Conservation (phyloP, 2,797 vertebrate species). For the Hybognathus amarus region DNA sequence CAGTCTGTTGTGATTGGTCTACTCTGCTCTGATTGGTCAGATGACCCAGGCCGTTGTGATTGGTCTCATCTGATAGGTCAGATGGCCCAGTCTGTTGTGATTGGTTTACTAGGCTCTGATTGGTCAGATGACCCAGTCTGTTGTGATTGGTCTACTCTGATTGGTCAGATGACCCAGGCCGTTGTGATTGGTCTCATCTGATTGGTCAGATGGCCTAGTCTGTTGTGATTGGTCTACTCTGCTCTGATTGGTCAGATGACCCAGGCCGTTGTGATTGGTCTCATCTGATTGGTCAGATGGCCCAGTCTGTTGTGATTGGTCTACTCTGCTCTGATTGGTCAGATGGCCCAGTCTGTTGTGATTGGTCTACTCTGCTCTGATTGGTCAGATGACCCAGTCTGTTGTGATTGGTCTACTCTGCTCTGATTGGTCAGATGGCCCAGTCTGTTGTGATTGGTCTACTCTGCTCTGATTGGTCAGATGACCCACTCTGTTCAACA, state of each 20-base stretch:
- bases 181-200: too few species aligned
- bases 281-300: not conserved
- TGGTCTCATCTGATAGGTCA: too few species aligned
- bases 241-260: not conserved
- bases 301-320: not conserved
- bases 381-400: not conserved
- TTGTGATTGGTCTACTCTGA: too few species aligned
- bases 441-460: too few species aligned
- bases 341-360: not conserved
- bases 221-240: too few species aligned
- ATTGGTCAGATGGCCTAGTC: too few species aligned
- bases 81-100: too few species aligned
- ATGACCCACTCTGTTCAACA: not conserved
- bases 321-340: not conserved
- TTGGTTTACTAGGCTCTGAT: too few species aligned
- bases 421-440: too few species aligned
- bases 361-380: not conserved
- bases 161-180: too few species aligned
- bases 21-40: not conserved
- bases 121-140: too few species aligned
- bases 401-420: not conserved
- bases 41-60: not conserved
- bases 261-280: not conserved
- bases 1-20: too few species aligned
- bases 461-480: not conserved